Base-by-base conservation (phyloP, 2,888 invertebrate genomes). In the Campoplex nolae region DNA sequence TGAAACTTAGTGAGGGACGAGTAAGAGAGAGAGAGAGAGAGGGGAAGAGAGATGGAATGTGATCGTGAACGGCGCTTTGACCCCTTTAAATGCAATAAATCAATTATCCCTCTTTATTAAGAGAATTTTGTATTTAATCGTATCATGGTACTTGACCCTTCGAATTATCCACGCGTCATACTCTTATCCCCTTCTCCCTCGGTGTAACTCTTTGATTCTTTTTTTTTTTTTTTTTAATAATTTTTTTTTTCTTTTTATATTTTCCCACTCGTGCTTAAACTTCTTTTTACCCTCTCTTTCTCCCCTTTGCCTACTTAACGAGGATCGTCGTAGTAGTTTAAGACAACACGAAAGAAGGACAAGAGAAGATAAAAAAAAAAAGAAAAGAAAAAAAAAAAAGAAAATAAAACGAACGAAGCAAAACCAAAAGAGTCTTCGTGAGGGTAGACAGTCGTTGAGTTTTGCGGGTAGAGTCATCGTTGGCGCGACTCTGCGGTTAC, bases 81-180 rank as follows among this genome's bases (percentile, higher is more conserved):
- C 91, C 92, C 85, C 85, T 89, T 90, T 88, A 88, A 90, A 89
- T 88, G 88, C 91, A 89, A 91, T 93, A 91, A 92, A 93, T 92
- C 90, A 92, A 93, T 93, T 92, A 91, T 89, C 90, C 90, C 90
- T 91, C 89, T 89, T 93, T 91, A 91, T 92, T 90, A 90, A 91
- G 89, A 92, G 92, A 92, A 93, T 93, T 93, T 91, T 89, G 91
- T 91, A 89, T 90, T 92, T 91, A 91, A 93, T 94, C 92, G 91
- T 93, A 93, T 93, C 86, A 92, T 88, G 87, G 89, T 90, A 91
- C 90, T 93, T 93, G 91, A 93, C 92, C 92, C 91, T 89, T 86
- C 84, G 83, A 86, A 83, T 88, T 65, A 77, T 88, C 78, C 80
- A 48, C 85, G 58, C 74, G 76, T 76, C 79, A 62, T 38, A 38